A percentile compares a stretch with the other conserved stretches of the same genome.
phyloP scores from a whole-genome alignment of 2,888 invertebrate species.

The Cacoxenus indagator region DNA sequence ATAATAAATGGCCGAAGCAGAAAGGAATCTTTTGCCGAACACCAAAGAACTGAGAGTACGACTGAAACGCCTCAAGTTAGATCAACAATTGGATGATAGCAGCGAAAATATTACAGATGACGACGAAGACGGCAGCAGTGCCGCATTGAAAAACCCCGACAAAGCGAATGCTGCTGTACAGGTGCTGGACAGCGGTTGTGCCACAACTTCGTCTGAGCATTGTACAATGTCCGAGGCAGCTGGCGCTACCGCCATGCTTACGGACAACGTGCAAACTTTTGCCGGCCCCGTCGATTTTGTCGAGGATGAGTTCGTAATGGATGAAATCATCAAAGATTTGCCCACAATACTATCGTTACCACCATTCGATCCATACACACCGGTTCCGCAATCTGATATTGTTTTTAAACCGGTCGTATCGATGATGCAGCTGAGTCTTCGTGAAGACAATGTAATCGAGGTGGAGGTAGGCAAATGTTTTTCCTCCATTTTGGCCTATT shows the following conservation, averaged over 20 bases:
- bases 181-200: not conserved
- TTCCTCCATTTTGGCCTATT: conserved; percentile 37
- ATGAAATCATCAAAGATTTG: conserved; percentile 54
- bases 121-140: conserved; percentile 41
- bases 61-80: conserved; percentile 34
- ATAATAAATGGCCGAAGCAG: conserved; percentile 5
- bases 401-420: conserved; percentile 66
- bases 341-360: conserved; percentile 62
- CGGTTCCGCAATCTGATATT: conserved; percentile 59
- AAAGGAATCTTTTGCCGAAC: conserved; percentile 31
- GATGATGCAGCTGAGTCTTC: conserved; percentile 62
- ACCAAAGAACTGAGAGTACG: conserved; percentile 34
- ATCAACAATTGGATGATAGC: not conserved
- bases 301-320: conserved; percentile 25
- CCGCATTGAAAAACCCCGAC: conserved; percentile 40
- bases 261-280: not conserved
- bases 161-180: conserved; percentile 38
- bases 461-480: conserved; percentile 62
- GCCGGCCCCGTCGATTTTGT: not conserved
- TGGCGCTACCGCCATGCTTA: not conserved
- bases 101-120: conserved; percentile 32
- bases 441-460: conserved; percentile 63
- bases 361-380: conserved; percentile 64
- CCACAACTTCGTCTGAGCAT: not conserved
- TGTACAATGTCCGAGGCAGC: not conserved